Evolutionary conservation across 2,888 invertebrate genomes (phyloP).

Genomic region (Apantesis nais): DNA sequence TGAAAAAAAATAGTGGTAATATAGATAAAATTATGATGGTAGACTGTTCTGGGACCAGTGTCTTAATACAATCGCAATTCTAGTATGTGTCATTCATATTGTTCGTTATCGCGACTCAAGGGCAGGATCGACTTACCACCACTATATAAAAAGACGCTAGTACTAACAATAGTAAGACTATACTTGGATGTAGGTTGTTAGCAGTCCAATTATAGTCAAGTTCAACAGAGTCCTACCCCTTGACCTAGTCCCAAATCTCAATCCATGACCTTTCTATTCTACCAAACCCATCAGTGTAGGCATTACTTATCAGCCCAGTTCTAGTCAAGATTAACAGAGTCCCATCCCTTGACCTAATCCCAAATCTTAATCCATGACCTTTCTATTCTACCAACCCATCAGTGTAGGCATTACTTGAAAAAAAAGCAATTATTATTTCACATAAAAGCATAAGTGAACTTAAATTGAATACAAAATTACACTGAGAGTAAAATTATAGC

Average conservation of each 20-base stretch:
- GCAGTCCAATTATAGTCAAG: neutral
- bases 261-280: neutral
- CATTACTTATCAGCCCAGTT: neutral
- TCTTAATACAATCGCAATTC: too few relatives aligned
- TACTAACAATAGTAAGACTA: neutral
- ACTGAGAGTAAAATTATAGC: slow-evolving; percentile 12
- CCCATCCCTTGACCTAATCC: neutral
- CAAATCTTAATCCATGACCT: neutral
- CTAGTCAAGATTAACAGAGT: neutral
- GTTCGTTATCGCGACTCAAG: too few relatives aligned
- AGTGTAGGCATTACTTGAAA: neutral
- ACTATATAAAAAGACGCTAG: neutral
- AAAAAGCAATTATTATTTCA: neutral
- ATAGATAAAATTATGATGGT: too few relatives aligned
- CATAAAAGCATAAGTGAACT: neutral
- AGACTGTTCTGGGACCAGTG: too few relatives aligned
- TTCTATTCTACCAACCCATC: neutral
- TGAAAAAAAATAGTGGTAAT: too few relatives aligned
- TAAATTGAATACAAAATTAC: neutral
- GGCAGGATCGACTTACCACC: neutral
- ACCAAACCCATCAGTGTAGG: neutral
- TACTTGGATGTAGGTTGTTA: neutral
- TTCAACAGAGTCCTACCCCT: neutral
- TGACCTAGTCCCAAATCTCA: neutral
- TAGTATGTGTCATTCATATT: too few relatives aligned